Conservation (phyloP, 2,113 vertebrate genomes). For the Bettongia penicillata region DNA sequence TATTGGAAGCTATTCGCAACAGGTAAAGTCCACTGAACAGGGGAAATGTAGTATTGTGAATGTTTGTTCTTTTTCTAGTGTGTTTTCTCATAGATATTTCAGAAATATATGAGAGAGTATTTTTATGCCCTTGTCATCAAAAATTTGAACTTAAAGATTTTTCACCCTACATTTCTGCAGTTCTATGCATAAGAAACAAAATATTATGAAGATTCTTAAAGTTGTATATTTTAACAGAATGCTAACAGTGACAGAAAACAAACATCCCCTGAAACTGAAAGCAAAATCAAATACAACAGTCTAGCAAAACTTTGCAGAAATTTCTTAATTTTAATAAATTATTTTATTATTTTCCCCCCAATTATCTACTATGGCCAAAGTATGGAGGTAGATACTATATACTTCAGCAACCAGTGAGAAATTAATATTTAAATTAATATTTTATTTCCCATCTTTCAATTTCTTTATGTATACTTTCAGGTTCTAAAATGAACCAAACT, state of each 20-base stretch:
- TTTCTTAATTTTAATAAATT: background rate
- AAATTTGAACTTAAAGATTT: background rate
- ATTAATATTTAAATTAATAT: background rate
- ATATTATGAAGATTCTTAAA: background rate
- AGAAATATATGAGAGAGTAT: conserved; percentile 7
- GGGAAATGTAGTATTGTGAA: background rate
- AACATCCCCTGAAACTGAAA: background rate
- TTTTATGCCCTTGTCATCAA: background rate
- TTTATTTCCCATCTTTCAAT: background rate
- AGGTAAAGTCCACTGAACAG: background rate
- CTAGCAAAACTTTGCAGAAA: background rate
- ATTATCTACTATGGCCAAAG: background rate
- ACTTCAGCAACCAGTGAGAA: background rate
- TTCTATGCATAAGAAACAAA: background rate
- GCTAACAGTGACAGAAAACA: background rate
- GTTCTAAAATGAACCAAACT: background rate
- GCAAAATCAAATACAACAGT: background rate
- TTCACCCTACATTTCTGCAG: background rate
- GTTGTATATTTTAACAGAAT: background rate
- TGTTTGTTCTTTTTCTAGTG: background rate
- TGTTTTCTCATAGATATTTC: background rate
- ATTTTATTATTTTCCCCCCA: background rate
- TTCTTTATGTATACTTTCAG: background rate
- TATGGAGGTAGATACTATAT: background rate
- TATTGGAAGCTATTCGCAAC: background rate